Base-by-base conservation (phyloP, 2,113 vertebrate genomes). In the Oxyruncus cristatus region DNA sequence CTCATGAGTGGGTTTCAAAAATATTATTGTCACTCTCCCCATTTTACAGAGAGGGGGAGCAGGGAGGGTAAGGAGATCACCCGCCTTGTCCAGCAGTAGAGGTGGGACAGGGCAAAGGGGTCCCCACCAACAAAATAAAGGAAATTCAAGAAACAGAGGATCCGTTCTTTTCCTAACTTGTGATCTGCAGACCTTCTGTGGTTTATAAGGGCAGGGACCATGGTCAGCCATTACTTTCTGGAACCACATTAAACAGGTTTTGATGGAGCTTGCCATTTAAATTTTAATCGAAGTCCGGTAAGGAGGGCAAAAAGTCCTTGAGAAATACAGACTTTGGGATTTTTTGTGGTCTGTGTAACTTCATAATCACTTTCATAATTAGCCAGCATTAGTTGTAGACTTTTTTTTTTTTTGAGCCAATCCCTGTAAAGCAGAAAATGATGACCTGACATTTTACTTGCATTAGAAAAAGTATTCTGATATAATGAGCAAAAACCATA, bases 351-450 rank as follows among this genome's bases (percentile, higher is more conserved):
- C 79, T 42, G 0, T 71, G 19, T 70, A 84, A 70, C 46, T 83
- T 95, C n/a, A 27, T 95, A 92, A 95, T 93, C 46, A 30, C 50
- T 80, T 88, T 75, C 50, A 62, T 84, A 92, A 93, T 94, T 92
- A 93, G 55, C 66, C 23, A 62, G 32, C 33, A 24, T 91, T 88
- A 63, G 41, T 72, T 56, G 15, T 28, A 68, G 70, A 27, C 27
- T 50, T 33, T 39, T 50, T 52, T 50, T 52, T 81, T 89, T 63
- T 90, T 81, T 61, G 33, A 93, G 65, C 39, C 44, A 39, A 32
- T 72, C 50, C 21, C 32, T 27, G 3, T 76, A 41, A 92, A 70
- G 70, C 76, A 49, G 65, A 84, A 92, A 87, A 53, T 50, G 52
- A 66, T 92, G 78, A 89, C 37, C 39, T 1, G 0, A 35, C 78